These are phyloP conservation scores for Phragmatobia fuliginosa DNA, from an alignment of 2,888 invertebrate genomes.

Conservation along the genomic window DNA sequence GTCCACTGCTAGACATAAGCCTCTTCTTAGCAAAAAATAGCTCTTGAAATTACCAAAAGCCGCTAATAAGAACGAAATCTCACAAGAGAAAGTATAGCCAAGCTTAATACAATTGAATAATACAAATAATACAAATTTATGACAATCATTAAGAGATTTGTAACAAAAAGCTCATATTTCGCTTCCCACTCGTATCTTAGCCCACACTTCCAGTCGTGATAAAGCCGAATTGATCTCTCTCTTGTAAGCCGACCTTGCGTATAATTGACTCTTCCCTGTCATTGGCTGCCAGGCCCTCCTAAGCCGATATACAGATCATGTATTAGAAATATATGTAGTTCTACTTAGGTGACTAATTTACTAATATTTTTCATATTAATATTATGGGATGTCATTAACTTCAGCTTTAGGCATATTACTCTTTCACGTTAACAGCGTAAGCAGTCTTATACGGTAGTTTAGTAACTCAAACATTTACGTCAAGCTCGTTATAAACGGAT, in stretches of 20 bases:
- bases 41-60: too few species aligned
- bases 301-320: constrained; percentile 62
- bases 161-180: constrained; percentile 9
- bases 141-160: not conserved
- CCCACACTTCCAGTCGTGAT: constrained; percentile 66
- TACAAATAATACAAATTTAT: not conserved
- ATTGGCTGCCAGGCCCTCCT: constrained; percentile 68
- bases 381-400: not conserved
- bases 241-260: constrained; percentile 82
- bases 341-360: constrained; percentile 27
- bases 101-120: not conserved
- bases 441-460: too few species aligned
- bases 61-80: too few species aligned
- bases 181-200: constrained; percentile 44
- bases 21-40: too few species aligned
- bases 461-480: too few species aligned
- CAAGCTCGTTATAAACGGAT: not conserved
- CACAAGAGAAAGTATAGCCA: not conserved
- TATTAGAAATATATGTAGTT: constrained; percentile 72
- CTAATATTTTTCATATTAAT: not conserved
- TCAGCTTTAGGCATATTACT: not conserved
- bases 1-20: too few species aligned
- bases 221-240: constrained; percentile 82
- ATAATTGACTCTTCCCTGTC: constrained; percentile 85
- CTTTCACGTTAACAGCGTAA: too few species aligned